Evolutionary conservation across 2,888 invertebrate species (phyloP).

Genomic region (Paralinhomoeus sp.): DNA sequence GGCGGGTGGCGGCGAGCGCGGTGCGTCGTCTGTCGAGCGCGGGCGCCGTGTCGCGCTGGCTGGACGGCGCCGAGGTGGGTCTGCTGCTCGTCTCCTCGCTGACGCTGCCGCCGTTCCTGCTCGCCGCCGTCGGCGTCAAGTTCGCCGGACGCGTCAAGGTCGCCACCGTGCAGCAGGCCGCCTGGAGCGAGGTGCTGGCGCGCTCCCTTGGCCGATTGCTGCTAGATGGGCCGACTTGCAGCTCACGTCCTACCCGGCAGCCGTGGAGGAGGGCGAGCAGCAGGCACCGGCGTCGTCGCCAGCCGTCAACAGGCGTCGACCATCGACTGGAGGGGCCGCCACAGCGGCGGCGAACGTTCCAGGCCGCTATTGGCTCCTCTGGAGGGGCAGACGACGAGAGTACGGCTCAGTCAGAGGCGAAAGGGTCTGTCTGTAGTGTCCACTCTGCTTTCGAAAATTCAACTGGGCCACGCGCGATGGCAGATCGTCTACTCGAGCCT

Average conservation of each 20-base stretch:
- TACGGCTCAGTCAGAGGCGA: background rate
- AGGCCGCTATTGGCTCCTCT: background rate
- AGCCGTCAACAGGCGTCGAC: no score
- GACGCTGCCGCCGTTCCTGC: conserved; percentile 30
- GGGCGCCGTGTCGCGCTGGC: background rate
- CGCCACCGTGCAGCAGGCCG: conserved; percentile 22
- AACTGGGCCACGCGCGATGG: no score
- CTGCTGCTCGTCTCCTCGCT: conserved; percentile 30
- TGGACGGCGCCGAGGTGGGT: conserved; percentile 13
- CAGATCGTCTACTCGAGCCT: conserved; percentile 27
- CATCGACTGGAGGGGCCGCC: no score
- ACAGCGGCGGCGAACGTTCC: no score
- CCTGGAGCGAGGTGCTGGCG: conserved; percentile 3
- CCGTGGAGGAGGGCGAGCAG: no score
- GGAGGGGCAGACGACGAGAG: background rate
- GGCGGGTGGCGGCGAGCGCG: background rate
- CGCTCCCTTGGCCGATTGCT: no score
- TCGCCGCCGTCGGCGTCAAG: conserved; percentile 34
- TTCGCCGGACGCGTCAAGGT: conserved; percentile 34
- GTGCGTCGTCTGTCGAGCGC: background rate
- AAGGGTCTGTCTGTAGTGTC: no score
- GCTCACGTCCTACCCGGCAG: no score
- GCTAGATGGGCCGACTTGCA: no score
- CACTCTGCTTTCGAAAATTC: no score
- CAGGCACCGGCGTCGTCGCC: no score